Base-by-base conservation (phyloP, 2,888 invertebrate species). In the Rhorus exstirpatorius region DNA sequence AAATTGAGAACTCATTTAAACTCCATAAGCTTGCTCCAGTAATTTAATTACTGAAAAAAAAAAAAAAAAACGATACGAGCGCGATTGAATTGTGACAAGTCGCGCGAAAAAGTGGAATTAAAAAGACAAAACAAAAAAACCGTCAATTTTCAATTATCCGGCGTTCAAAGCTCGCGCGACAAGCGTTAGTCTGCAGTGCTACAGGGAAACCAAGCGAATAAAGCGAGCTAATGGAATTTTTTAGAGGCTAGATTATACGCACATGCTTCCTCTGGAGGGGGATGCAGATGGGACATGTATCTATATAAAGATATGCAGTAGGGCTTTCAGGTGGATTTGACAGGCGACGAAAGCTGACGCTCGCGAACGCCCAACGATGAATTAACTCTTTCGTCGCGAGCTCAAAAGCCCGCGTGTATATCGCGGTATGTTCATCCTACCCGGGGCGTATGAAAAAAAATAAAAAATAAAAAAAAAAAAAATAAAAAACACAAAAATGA, bases 161-260 rank as follows among this genome's bases (percentile, higher is more conserved):
- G 51, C 49, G 10, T 10, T 31, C 46, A 26, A 53, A 31, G 49
- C 53, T 8, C 51, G 61, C 49, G 53, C 26, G 49, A 60, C 55
- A 51, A 61, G 24, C 71, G 74, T 72, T 71, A 58, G n/a, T 41
- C 46, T 41, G 14, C 38, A 24, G 31, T 3, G 31, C 31, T 31
- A 31, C 38, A 38, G 3, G 65, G 49, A 63, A 63, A 17, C 75
- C 12, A 19, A 71, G 71, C 71, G 58, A 12, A 77, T 85, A 79
- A 86, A 83, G 74, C 80, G 67, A 75, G 82, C 88, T 92, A 92
- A 92, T 92, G 92, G 92, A 92, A 92, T 92, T 92, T 92, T 92
- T 91, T 89, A 92, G 89, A 83, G 90, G 91, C 90, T 71, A 89
- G 92, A 91, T 92, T 92, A 92, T 85, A 83, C 83, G 67, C 83